Evolutionary conservation across 2,113 vertebrate genomes (phyloP).

Genomic region (Oncorhynchus clarkii): DNA sequence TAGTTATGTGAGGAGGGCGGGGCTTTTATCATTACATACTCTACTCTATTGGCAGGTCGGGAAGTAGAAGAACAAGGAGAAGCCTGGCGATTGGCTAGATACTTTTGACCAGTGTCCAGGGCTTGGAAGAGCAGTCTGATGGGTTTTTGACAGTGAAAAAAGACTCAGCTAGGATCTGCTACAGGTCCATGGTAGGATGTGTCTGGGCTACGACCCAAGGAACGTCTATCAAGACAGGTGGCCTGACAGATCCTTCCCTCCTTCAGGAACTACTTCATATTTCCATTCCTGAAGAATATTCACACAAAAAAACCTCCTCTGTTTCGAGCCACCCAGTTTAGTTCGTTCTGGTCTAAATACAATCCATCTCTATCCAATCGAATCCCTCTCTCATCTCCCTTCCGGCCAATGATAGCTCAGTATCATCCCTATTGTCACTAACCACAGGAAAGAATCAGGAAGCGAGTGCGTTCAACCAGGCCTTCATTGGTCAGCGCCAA

Average conservation of each 20-base stretch:
- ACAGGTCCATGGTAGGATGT: conserved; percentile 57
- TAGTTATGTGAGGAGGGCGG: conserved; percentile 33
- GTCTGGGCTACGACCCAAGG: conserved; percentile 51
- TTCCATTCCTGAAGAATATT: conserved; percentile 41
- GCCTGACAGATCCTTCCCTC: conserved; percentile 49
- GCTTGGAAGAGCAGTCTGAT: conserved; percentile 5
- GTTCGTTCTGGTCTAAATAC: not conserved
- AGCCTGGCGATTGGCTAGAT: not conserved
- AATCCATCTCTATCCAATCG: not conserved
- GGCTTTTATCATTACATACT: conserved; percentile 55
- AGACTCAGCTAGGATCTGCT: conserved; percentile 63
- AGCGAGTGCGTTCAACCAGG: conserved; percentile 37
- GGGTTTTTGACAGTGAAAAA: conserved; percentile 34
- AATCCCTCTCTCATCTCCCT: not conserved
- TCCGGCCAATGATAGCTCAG: conserved; percentile 24
- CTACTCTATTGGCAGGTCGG: conserved; percentile 55
- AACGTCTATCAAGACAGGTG: conserved; percentile 41
- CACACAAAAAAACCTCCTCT: conserved; percentile 21
- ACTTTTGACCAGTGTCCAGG: conserved; percentile 19
- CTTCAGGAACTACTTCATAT: conserved; percentile 26
- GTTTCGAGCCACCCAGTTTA: not conserved
- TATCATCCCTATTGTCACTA: conserved; percentile 30
- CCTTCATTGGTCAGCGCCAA: conserved; percentile 37
- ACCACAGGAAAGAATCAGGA: conserved; percentile 22
- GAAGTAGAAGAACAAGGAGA: not conserved